Evolutionary conservation across 2,113 vertebrate genomes (phyloP).

Genomic region (Oreochromis spilurus): DNA sequence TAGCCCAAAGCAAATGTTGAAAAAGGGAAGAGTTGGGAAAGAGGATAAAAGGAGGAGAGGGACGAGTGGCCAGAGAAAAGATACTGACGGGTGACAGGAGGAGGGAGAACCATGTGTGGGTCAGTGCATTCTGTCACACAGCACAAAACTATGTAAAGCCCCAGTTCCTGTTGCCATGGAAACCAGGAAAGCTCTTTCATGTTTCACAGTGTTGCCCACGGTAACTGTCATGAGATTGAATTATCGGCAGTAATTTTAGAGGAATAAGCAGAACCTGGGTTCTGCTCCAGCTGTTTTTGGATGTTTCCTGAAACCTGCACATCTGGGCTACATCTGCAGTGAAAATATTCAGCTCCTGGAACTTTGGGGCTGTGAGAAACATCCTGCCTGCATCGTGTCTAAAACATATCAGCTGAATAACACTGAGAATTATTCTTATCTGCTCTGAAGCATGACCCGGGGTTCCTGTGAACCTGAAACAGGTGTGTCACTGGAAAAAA

Average conservation of each 20-base stretch:
- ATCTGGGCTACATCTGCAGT: neutral
- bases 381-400: neutral
- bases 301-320: neutral
- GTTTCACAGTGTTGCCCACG: constrained; percentile 40
- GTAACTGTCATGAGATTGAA: constrained; percentile 38
- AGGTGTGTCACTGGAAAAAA: neutral
- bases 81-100: neutral
- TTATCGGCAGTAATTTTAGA: neutral
- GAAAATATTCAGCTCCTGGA: neutral
- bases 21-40: neutral
- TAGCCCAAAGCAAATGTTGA: neutral
- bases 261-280: neutral
- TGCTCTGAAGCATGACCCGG: neutral
- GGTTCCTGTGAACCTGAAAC: neutral
- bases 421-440: neutral
- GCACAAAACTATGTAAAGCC: constrained; percentile 9
- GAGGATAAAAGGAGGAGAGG: neutral
- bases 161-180: constrained; percentile 36
- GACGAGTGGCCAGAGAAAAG: neutral
- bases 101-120: neutral
- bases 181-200: constrained; percentile 49
- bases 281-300: neutral
- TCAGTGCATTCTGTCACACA: constrained; percentile 36
- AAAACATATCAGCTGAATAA: neutral
- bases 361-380: neutral